Evolutionary conservation across 2,797 vertebrate species (phyloP).

Genomic region (Galagoides demidoff): DNA sequence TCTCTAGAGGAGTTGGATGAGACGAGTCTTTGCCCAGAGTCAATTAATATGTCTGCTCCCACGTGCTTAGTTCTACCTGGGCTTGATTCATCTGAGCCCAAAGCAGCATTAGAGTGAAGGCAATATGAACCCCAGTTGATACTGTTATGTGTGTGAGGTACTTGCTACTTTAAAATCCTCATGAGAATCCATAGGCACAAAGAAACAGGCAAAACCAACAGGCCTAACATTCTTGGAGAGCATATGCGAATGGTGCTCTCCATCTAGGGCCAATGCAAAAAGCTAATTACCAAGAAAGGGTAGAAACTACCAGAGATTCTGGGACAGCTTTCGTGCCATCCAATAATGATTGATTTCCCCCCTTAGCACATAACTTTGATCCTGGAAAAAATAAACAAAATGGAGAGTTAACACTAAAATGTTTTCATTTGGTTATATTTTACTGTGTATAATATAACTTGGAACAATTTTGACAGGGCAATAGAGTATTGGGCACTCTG

Average conservation of each 20-base stretch:
- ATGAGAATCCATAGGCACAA: conserved; percentile 11
- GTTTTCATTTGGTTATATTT: conserved; percentile 14
- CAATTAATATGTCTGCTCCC: background rate
- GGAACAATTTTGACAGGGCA: background rate
- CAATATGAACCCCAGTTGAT: background rate
- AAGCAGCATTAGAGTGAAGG: conserved; percentile 31
- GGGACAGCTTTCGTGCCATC: background rate
- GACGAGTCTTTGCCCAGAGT: background rate
- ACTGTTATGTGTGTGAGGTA: background rate
- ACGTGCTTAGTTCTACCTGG: background rate
- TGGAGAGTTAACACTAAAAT: conserved; percentile 30
- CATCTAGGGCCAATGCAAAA: background rate
- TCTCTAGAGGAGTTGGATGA: background rate
- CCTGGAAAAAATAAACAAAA: background rate
- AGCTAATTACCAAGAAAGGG: background rate
- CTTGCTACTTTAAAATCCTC: background rate
- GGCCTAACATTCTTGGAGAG: conserved; percentile 34
- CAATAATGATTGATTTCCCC: background rate
- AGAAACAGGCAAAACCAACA: conserved; percentile 13
- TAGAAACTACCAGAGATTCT: background rate
- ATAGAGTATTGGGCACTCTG: background rate
- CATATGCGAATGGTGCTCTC: background rate
- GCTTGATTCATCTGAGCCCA: background rate
- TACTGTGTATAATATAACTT: conserved; percentile 3
- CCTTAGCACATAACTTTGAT: conserved; percentile 20